Percentiles rank a stretch among this genome's conserved stretches.
phyloP scores from a whole-genome alignment of 2,113 vertebrate genomes.

The Carettochelys insculpta region DNA sequence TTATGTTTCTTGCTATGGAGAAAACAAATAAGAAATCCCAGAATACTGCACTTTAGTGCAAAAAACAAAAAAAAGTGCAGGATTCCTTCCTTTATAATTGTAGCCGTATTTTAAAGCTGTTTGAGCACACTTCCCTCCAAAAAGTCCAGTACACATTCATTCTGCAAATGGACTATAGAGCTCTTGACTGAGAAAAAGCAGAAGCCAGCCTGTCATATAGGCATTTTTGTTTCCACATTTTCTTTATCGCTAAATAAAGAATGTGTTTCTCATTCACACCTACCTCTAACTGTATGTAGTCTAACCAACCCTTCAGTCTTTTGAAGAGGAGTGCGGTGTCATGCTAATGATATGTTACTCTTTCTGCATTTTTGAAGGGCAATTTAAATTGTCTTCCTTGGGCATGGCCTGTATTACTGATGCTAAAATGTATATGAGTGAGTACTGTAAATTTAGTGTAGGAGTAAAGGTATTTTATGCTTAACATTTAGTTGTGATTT shows the following conservation, averaged over 20 bases:
- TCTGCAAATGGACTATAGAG: background rate
- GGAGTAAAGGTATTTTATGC: slow-evolving; percentile 56
- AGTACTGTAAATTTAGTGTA: slow-evolving; percentile 44
- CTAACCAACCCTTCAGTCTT: slow-evolving; percentile 2
- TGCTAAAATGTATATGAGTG: slow-evolving; percentile 32
- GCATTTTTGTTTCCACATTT: slow-evolving; percentile 50
- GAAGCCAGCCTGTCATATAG: slow-evolving; percentile 18
- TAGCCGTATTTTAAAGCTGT: background rate
- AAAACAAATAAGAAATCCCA: accelerated
- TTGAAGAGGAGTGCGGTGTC: slow-evolving; percentile 51
- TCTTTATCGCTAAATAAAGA: slow-evolving; percentile 21
- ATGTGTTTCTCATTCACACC: slow-evolving; percentile 49
- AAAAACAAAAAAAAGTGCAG: background rate
- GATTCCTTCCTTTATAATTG: background rate
- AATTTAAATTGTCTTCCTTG: slow-evolving; percentile 68
- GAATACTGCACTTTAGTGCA: background rate
- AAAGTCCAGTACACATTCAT: background rate
- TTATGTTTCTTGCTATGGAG: background rate
- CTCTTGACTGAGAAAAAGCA: slow-evolving; percentile 37
- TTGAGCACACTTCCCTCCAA: background rate
- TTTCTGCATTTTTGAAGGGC: slow-evolving; percentile 59
- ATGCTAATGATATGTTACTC: slow-evolving; percentile 68
- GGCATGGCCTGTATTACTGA: slow-evolving; percentile 55
- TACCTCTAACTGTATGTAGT: slow-evolving; percentile 45
- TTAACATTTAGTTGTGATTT: slow-evolving; percentile 27